phyloP scores from a whole-genome alignment of 1,140 invertebrate species.

The Ceratosolen fusciceps region DNA sequence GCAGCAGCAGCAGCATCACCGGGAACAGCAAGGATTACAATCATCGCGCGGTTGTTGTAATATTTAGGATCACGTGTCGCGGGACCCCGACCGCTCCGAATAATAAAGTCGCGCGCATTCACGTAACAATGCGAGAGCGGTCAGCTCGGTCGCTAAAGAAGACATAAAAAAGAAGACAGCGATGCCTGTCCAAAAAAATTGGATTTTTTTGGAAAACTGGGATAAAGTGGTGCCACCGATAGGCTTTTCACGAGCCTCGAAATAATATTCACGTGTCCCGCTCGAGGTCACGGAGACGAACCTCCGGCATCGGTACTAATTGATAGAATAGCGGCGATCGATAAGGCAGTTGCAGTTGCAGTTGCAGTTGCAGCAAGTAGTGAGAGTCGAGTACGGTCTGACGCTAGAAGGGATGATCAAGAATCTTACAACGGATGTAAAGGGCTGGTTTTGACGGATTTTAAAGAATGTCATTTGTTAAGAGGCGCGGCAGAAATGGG shows the following conservation, averaged over 20 bases:
- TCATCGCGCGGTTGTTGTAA: conserved; percentile 40
- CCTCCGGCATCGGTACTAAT: too few relatives aligned
- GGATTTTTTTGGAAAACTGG: background rate
- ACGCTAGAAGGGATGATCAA: too few relatives aligned
- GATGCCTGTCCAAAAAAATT: too few relatives aligned
- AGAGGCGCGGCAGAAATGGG: background rate
- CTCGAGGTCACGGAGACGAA: too few relatives aligned
- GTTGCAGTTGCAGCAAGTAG: too few relatives aligned
- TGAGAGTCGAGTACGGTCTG: too few relatives aligned
- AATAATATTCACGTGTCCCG: too few relatives aligned
- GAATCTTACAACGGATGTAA: background rate
- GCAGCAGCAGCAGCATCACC: background rate
- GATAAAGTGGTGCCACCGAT: background rate
- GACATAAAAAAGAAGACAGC: too few relatives aligned
- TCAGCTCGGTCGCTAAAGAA: background rate
- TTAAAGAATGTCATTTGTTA: conserved; percentile 17
- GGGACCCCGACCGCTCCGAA: too few relatives aligned
- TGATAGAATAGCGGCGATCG: too few relatives aligned
- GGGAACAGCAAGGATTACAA: conserved; percentile 12
- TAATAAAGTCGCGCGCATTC: background rate
- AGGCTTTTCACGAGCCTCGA: too few relatives aligned
- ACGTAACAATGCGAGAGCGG: background rate
- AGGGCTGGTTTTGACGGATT: conserved; percentile 6
- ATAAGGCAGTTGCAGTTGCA: too few relatives aligned
- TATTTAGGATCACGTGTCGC: background rate